Evolutionary conservation across 2,888 invertebrate genomes (phyloP).

Genomic region (Cecidostiba fungosa): DNA sequence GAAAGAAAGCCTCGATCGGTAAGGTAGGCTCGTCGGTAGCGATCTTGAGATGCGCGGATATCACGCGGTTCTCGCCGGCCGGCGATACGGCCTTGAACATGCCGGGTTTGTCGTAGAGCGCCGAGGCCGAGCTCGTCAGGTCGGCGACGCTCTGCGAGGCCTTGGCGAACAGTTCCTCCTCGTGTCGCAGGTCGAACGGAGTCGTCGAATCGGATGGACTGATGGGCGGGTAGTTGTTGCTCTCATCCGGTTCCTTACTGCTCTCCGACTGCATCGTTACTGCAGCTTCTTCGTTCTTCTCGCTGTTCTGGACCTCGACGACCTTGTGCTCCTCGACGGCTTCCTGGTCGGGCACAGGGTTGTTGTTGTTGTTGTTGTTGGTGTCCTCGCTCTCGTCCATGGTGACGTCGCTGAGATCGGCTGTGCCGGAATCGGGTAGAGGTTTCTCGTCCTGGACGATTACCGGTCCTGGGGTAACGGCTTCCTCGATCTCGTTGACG

Average conservation of each 20-base stretch:
- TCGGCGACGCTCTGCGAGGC: constrained; percentile 87
- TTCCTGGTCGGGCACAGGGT: not conserved
- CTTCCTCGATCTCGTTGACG: constrained; percentile 63
- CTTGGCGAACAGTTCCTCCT: constrained; percentile 76
- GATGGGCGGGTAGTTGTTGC: constrained; percentile 11
- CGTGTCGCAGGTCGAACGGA: constrained; percentile 67
- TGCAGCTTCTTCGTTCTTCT: not conserved
- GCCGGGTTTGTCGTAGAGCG: constrained; percentile 87
- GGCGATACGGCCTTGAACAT: constrained; percentile 86
- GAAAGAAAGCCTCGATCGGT: constrained; percentile 91
- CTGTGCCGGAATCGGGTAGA: not conserved
- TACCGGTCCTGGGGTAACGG: not conserved
- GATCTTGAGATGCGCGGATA: constrained; percentile 87
- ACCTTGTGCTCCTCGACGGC: not conserved
- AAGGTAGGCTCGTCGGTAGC: constrained; percentile 90
- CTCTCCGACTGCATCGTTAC: constrained; percentile 52
- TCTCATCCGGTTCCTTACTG: constrained; percentile 31
- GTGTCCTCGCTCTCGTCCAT: constrained; percentile 65
- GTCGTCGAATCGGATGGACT: constrained; percentile 33
- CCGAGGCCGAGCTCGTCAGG: constrained; percentile 87
- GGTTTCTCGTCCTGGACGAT: not conserved
- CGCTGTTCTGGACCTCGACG: constrained; percentile 31
- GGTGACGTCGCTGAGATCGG: constrained; percentile 61
- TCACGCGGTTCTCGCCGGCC: constrained; percentile 83
- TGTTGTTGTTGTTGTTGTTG: constrained; percentile 58